Conservation (phyloP, 2,113 vertebrate genomes). For the Vulpes vulpes region DNA sequence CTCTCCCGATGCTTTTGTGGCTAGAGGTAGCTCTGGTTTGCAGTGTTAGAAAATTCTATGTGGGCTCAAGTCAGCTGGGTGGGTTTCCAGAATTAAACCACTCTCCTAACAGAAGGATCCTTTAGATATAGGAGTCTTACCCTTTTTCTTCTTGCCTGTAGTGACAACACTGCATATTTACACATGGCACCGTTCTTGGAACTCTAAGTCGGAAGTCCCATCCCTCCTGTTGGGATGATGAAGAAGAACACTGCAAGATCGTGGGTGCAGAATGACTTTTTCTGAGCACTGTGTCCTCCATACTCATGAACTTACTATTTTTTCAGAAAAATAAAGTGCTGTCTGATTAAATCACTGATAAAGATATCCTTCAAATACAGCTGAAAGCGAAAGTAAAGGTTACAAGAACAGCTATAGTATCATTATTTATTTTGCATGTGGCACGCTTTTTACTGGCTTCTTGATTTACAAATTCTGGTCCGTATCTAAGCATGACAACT, state of each 20-base stretch:
- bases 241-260: neutral
- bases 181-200: neutral
- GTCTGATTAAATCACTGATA: neutral
- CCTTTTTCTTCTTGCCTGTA: neutral
- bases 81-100: neutral
- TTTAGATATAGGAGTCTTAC: neutral
- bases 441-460: accelerated
- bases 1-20: neutral
- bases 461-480: neutral
- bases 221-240: neutral
- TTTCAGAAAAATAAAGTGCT: neutral
- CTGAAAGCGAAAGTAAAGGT: neutral
- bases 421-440: neutral
- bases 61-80: neutral
- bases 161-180: neutral
- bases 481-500: neutral
- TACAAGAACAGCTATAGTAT: neutral
- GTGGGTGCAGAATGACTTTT: neutral
- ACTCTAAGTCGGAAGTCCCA: neutral
- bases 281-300: no score
- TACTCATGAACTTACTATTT: accelerated
- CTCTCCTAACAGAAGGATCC: neutral
- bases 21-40: no score
- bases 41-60: neutral
- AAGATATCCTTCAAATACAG: neutral